These are phyloP conservation scores for Diorhabda sublineata DNA, from an alignment of 1,140 invertebrate species.

Conservation along the genomic window DNA sequence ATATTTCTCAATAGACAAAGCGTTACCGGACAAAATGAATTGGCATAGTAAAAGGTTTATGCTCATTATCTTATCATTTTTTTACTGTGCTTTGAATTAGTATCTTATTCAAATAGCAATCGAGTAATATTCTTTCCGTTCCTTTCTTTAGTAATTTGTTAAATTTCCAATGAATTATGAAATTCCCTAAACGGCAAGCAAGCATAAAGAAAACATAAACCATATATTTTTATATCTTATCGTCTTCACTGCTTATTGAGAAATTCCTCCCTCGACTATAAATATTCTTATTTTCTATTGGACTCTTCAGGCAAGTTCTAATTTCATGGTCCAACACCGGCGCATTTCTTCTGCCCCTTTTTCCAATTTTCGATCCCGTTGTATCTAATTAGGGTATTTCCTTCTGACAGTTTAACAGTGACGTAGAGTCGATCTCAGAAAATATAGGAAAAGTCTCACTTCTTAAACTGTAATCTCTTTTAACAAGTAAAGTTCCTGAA, in stretches of 20 bases:
- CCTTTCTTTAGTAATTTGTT: background rate
- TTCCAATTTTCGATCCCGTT: constrained; percentile 36
- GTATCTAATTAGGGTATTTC: constrained; percentile 43
- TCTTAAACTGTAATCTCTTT: too few relatives aligned
- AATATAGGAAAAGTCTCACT: too few relatives aligned
- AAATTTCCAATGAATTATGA: background rate
- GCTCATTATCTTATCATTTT: too few relatives aligned
- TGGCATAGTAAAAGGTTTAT: too few relatives aligned
- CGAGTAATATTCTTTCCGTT: background rate
- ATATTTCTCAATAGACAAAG: too few relatives aligned
- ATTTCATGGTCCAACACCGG: constrained; percentile 44
- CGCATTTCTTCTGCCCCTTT: constrained; percentile 32
- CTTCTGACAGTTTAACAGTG: constrained; percentile 26
- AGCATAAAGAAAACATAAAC: constrained; percentile 4
- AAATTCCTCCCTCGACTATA: constrained; percentile 14
- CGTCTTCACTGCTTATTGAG: constrained; percentile 24
- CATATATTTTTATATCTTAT: constrained; percentile 16
- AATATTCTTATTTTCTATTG: constrained; percentile 32
- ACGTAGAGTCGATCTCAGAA: background rate
- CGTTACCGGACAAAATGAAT: too few relatives aligned
- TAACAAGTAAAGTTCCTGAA: too few relatives aligned
- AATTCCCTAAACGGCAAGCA: constrained; percentile 1
- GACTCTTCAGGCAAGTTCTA: constrained; percentile 36
- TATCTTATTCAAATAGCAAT: background rate
- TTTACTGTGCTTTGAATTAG: too few relatives aligned